phyloP scores from a whole-genome alignment of 2,113 vertebrate genomes.

The Suncus etruscus region DNA sequence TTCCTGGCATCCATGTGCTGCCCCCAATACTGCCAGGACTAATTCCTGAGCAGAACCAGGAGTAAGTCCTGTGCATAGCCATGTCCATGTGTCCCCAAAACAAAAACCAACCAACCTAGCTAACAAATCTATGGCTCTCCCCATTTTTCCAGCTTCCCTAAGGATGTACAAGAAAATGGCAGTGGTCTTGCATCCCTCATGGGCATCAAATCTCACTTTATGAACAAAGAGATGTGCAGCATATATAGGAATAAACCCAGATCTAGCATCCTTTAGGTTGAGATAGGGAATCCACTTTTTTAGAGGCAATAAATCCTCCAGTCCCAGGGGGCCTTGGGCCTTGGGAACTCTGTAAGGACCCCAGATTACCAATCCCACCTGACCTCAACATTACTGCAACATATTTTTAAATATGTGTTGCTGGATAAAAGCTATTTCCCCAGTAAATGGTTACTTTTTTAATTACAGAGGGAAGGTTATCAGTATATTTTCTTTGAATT shows the following conservation, averaged over 20 bases:
- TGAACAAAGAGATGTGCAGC: neutral
- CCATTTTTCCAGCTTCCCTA: neutral
- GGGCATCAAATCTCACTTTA: neutral
- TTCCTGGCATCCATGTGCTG: too few species aligned
- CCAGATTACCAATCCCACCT: neutral
- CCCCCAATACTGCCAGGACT: too few species aligned
- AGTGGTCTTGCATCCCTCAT: neutral
- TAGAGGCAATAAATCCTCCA: neutral
- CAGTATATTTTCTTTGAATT: conserved; percentile 47
- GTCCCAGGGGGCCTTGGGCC: neutral
- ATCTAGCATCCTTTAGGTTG: neutral
- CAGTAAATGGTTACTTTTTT: conserved; percentile 57
- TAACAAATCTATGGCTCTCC: too few species aligned
- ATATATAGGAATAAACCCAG: neutral
- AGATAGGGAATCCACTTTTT: neutral
- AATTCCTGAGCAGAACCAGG: too few species aligned
- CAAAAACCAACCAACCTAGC: too few species aligned
- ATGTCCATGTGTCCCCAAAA: too few species aligned
- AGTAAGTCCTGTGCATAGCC: too few species aligned
- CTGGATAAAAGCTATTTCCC: conserved; percentile 31
- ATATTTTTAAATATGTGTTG: conserved; percentile 28
- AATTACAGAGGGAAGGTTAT: conserved; percentile 45
- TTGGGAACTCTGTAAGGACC: neutral
- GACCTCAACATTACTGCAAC: neutral
- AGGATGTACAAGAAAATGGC: too few species aligned